Evolutionary conservation across 2,888 invertebrate species (phyloP).

Genomic region (Rhorus exstirpatorius): DNA sequence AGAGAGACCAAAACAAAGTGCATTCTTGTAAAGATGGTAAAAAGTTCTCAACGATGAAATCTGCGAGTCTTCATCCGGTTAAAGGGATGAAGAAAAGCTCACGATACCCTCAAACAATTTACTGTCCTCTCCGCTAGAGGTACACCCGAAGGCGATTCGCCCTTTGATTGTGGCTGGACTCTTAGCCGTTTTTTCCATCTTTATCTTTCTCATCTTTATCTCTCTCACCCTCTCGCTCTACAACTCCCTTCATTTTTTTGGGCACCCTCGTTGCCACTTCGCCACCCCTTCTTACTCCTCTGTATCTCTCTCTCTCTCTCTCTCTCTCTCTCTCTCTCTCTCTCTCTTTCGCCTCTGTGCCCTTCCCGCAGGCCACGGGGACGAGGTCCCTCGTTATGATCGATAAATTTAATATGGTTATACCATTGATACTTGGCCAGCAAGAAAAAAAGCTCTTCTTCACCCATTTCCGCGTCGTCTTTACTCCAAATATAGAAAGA

Average conservation of each 20-base stretch:
- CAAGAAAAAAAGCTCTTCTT: slow-evolving; percentile 61
- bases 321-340: slow-evolving; percentile 18
- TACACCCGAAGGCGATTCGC: slow-evolving; percentile 72
- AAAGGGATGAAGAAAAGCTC: slow-evolving; percentile 52
- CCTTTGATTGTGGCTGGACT: slow-evolving; percentile 74
- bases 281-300: slow-evolving; percentile 38
- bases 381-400: slow-evolving; percentile 76
- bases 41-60: slow-evolving; percentile 43
- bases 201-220: slow-evolving; percentile 57
- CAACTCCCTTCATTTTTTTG: slow-evolving; percentile 49
- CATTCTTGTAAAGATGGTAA: neutral
- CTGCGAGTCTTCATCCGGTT: slow-evolving; percentile 31
- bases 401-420: slow-evolving; percentile 80
- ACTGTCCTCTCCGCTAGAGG: slow-evolving; percentile 52
- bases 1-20: slow-evolving; percentile 25
- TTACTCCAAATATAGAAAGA: slow-evolving; percentile 30
- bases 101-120: slow-evolving; percentile 76
- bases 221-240: slow-evolving; percentile 28
- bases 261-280: slow-evolving; percentile 60
- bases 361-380: slow-evolving; percentile 55
- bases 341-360: slow-evolving; percentile 31
- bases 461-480: slow-evolving; percentile 25
- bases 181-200: slow-evolving; percentile 63
- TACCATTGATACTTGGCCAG: slow-evolving; percentile 70
- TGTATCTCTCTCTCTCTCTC: no score